Base-by-base conservation (phyloP, 2,888 invertebrate genomes). In the Tortrix viridana region DNA sequence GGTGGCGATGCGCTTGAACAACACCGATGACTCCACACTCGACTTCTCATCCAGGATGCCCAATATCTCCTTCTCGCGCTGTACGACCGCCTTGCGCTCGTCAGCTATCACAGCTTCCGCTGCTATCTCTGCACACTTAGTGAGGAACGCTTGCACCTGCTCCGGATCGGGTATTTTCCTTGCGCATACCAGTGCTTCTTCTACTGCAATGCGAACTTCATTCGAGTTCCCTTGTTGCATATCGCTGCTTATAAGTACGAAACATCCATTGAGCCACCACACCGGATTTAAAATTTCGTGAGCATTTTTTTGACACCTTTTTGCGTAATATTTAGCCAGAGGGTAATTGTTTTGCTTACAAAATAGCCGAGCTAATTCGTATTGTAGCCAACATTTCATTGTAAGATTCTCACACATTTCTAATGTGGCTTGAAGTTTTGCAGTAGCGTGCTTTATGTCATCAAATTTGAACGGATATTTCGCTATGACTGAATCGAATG, bases 161-260 rank as follows among this genome's bases (percentile, higher is more conserved):
- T 89, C 91, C 2, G 88, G 81, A 71, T 89, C 86, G 58, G 82
- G 84, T 67, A 89, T 59, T 68, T 85, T 88, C 67, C 89, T 89
- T 0, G 88, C 81, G 78, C 80, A 88, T 66, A 89, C 87, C 53
- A 80, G 82, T 12, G 90, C 90, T 70, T 89, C 89, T 67, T 90
- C 92, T 0, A 91, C 89, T 68, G 85, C 81, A 59, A 87, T 82
- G 9, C 88, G 83, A 5, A 92, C 89, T 65, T 92, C 92, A 59
- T 91, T 91, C 0, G 86, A 78, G 60, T 92, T 92, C 3, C 86
- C 86, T 72, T 92, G 92, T 67, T 90, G 90, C 89, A 92, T 90
- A 54, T 92, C 92, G 1, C 90, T 88, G 59, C 89, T 89, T 85
- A 92, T 88, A 4, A 91, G 65, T 1, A 85, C 86, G 54, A 92